Conservation (phyloP, 92 coral and sea anemone genomes). For the Epizoanthus illoricatus region DNA sequence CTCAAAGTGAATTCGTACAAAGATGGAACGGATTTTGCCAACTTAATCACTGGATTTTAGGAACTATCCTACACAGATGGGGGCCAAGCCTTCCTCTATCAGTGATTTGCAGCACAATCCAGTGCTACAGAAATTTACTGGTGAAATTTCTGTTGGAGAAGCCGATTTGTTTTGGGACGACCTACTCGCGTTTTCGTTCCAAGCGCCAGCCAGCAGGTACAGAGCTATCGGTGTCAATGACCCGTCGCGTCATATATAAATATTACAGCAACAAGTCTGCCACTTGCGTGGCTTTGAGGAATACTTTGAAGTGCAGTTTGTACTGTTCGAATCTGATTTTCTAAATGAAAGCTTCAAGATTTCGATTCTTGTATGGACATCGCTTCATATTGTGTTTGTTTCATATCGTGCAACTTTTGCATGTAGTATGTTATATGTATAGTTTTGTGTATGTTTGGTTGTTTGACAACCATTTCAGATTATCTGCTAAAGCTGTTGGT, state of each 20-base stretch:
- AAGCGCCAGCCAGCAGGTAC: slow-evolving; percentile 90
- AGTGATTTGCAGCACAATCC: slow-evolving; percentile 94
- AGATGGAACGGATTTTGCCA: slow-evolving; percentile 34
- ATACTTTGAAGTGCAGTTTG: not conserved
- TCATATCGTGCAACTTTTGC: not conserved
- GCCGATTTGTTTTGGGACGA: slow-evolving; percentile 91
- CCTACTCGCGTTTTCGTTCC: slow-evolving; percentile 86
- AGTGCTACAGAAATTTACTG: slow-evolving; percentile 85
- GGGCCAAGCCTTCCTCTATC: slow-evolving; percentile 95
- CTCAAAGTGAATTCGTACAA: slow-evolving; percentile 3
- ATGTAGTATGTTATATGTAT: no score
- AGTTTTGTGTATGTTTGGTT: no score
- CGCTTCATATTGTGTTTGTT: not conserved
- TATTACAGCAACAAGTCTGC: not conserved
- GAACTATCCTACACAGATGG: slow-evolving; percentile 54
- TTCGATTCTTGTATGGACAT: not conserved
- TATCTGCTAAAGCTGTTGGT: not conserved
- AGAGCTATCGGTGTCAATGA: not conserved
- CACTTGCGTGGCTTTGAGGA: not conserved
- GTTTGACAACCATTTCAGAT: no score
- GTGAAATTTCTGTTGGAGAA: slow-evolving; percentile 67
- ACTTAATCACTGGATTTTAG: slow-evolving; percentile 15
- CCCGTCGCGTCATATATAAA: not conserved
- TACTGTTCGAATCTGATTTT: not conserved
- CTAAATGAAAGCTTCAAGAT: not conserved